Conservation (phyloP, 2,113 vertebrate genomes). For the Carettochelys insculpta region DNA sequence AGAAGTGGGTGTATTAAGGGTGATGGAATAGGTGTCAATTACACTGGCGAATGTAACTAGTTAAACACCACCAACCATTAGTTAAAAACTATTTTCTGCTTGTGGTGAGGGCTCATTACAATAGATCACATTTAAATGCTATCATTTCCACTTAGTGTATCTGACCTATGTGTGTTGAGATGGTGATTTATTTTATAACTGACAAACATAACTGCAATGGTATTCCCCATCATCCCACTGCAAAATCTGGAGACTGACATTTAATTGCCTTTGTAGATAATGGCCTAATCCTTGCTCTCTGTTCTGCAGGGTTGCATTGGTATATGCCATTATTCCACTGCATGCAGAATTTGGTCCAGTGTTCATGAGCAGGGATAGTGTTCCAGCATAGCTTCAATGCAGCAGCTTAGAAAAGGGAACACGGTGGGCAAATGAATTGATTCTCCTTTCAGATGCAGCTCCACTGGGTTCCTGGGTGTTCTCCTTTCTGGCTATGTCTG, state of each 20-base stretch:
- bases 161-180: not conserved
- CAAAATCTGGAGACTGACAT: not conserved
- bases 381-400: not conserved
- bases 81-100: constrained; percentile 43
- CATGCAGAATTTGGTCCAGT: not conserved
- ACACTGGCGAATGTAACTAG: constrained; percentile 56
- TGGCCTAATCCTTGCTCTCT: not conserved
- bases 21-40: constrained; percentile 69
- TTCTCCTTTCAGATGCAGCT: not conserved
- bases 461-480: not conserved
- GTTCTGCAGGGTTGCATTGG: not conserved
- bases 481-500: too few relatives aligned
- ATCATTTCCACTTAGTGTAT: not conserved
- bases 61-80: constrained; percentile 52
- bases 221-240: not conserved
- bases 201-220: fast-evolving
- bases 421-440: not conserved
- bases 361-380: not conserved
- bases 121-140: constrained; percentile 12
- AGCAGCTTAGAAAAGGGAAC: not conserved
- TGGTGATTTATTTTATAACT: not conserved
- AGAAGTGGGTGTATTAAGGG: constrained; percentile 67
- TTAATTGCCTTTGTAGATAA: not conserved
- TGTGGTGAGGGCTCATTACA: not conserved
- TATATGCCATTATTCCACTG: not conserved